These are phyloP conservation scores for Eupithecia dodoneata DNA, from an alignment of 2,888 invertebrate species.

Conservation along the genomic window DNA sequence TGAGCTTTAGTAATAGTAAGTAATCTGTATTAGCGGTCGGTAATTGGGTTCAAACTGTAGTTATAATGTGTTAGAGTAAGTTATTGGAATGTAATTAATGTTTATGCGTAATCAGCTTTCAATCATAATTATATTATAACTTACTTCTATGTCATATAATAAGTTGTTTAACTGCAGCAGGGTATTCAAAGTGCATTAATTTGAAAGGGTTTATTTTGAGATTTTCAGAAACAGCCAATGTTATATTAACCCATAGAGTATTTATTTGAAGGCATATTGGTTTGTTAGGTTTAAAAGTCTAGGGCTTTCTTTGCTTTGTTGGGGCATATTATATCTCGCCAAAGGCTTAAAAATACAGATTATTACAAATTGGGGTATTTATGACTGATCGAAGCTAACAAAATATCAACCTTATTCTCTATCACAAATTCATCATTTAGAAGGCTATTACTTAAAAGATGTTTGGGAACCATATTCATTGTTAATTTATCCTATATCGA, in stretches of 20 bases:
- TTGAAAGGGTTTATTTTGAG: background rate
- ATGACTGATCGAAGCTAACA: too few species aligned
- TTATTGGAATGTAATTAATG: background rate
- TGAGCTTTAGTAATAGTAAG: slow-evolving; percentile 15
- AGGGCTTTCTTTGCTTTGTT: too few species aligned
- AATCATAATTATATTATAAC: background rate
- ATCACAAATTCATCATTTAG: too few species aligned
- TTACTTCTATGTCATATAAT: background rate
- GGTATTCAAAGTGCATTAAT: background rate
- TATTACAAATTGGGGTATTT: too few species aligned
- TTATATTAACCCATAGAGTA: background rate
- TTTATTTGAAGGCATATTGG: background rate
- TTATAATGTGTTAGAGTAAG: background rate
- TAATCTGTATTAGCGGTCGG: background rate
- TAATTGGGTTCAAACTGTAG: background rate
- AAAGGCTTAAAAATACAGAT: background rate
- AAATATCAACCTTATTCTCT: too few species aligned
- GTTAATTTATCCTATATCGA: too few species aligned
- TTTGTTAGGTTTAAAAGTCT: background rate
- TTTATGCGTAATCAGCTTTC: background rate
- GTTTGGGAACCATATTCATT: too few species aligned
- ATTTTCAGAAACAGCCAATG: background rate
- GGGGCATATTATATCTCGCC: background rate
- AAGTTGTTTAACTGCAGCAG: background rate
- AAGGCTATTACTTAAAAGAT: too few species aligned